Conservation (phyloP, 2,888 invertebrate genomes). For the Tricholauxania praeusta region DNA sequence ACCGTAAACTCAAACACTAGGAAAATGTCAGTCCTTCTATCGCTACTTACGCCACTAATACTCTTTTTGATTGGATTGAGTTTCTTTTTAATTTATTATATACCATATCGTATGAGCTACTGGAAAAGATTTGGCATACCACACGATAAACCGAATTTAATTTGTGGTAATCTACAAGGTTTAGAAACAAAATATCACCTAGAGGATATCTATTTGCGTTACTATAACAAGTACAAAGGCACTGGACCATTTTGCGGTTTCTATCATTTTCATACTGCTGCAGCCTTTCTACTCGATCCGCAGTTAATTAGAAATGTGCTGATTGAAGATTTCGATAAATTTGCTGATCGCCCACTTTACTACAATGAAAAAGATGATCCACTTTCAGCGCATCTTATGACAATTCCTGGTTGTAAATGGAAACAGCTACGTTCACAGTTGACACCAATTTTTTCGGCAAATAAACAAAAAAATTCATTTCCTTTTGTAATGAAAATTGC, state of each 20-base stretch:
- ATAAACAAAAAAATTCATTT: constrained; percentile 69
- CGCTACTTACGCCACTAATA: no score
- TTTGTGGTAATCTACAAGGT: constrained; percentile 38
- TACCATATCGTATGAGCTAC: constrained; percentile 15
- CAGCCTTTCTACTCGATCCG: constrained; percentile 54
- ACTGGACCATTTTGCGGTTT: constrained; percentile 54
- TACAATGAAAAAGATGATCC: constrained; percentile 64
- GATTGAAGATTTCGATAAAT: constrained; percentile 60
- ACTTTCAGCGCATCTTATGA: constrained; percentile 60
- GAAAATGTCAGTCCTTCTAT: no score
- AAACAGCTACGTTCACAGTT: constrained; percentile 66
- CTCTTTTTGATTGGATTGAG: no score
- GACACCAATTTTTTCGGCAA: constrained; percentile 64
- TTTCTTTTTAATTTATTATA: no score
- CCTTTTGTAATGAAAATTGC: constrained; percentile 60
- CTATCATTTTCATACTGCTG: constrained; percentile 54
- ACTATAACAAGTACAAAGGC: constrained; percentile 43
- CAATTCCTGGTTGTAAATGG: constrained; percentile 67
- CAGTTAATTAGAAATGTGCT: constrained; percentile 54
- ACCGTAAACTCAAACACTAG: no score
- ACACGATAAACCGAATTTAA: constrained; percentile 31
- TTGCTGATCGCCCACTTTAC: constrained; percentile 62
- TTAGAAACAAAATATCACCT: constrained; percentile 38
- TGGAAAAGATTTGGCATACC: constrained; percentile 41
- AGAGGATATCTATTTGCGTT: constrained; percentile 44